Base-by-base conservation (phyloP, 2,888 invertebrate genomes). In the Geotrupes spiniger region DNA sequence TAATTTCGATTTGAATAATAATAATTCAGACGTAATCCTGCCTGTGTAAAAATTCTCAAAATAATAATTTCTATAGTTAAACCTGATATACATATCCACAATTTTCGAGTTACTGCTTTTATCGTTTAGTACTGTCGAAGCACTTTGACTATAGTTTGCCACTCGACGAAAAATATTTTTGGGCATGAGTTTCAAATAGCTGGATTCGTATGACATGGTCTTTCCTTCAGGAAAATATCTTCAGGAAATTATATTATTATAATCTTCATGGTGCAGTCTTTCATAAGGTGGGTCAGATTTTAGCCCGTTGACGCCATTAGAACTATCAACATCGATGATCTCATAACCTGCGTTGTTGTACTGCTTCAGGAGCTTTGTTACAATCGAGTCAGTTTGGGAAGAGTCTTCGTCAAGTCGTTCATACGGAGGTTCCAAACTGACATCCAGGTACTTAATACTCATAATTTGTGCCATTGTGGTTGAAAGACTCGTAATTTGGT, bases 401-500 rank as follows among this genome's bases (percentile, higher is more conserved):
- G 62, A 62, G 47, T 65, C 63, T 10, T 66, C 67, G 42, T 69
- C 69, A 38, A 77, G 73, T 9, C 84, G 73, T 59, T 78, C 78
- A 62, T 86, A 86, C 50, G 86, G 86, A 0, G 86, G 85, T 39
- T 87, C 85, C 42, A 84, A 84, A 49, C 72, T 74, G 1, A 81
- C 66, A 50, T 83, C 84, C 61, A 83, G 78, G 70, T 87, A 88
- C 57, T 85, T 85, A 0, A 90, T 87, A 56, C 67, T 90, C 89
- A 63, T 90, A 90, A 67, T 89, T 89, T 0, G 89, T 88, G 75
- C 89, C 85, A 37, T 77, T 78, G 39, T 82, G 81, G 42, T 77
- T 76, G 0, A 85, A 84, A 1, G 83, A 83, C 61, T 89, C 88
- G 64, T 89, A 89, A 70, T 88, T 87, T 2, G 87, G 86, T 63